Evolutionary conservation across 2,113 vertebrate species (phyloP).

Genomic region (Callochromis pleurospilus): DNA sequence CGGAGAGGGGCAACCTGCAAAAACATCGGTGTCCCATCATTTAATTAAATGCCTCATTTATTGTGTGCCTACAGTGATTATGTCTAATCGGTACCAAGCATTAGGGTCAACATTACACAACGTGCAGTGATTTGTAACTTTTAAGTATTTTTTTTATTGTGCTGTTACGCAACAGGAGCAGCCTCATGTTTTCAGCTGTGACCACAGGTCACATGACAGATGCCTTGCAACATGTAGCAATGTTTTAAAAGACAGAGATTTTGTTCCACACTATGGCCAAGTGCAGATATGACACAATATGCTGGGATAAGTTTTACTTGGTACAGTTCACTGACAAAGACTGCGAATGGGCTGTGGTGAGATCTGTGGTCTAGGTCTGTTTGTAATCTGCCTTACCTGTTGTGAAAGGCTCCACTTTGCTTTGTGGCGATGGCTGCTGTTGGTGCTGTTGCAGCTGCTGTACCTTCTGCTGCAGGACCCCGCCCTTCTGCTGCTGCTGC

Average conservation of each 20-base stretch:
- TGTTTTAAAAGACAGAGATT: background rate
- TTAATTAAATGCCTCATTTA: background rate
- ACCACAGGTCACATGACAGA: background rate
- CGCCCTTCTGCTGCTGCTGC: constrained; percentile 38
- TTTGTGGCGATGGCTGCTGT: constrained; percentile 42
- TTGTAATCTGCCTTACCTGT: constrained; percentile 28
- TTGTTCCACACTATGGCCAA: background rate
- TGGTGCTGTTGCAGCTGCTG: constrained; percentile 52
- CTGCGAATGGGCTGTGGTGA: background rate
- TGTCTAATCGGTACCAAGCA: background rate
- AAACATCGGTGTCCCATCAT: background rate
- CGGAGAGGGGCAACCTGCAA: constrained; percentile 81
- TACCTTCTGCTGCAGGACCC: constrained; percentile 45
- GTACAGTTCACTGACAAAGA: background rate
- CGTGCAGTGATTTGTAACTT: background rate
- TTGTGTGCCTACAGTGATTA: background rate
- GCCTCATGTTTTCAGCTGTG: background rate
- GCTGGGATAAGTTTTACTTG: background rate
- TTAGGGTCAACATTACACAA: background rate
- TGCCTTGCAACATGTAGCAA: background rate
- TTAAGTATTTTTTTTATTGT: background rate
- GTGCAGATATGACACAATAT: background rate
- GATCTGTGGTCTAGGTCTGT: background rate
- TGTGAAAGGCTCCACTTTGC: constrained; percentile 42
- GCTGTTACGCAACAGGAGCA: background rate